Evolutionary conservation across 1,140 invertebrate species (phyloP).

Genomic region (Neocloeon triangulifer): DNA sequence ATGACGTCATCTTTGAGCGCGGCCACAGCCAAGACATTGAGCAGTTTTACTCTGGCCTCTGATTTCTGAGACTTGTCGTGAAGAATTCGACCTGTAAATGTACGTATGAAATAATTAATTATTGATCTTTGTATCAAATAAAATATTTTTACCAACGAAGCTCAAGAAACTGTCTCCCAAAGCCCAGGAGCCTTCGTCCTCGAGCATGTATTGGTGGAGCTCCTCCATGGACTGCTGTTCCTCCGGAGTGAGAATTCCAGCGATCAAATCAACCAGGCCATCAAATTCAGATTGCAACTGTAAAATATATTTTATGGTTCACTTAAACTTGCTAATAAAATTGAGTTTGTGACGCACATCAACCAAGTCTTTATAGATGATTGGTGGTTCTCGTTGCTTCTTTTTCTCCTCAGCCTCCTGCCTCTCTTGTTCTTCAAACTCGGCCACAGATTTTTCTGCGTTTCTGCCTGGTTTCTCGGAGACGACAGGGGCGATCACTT

Average conservation of each 20-base stretch:
- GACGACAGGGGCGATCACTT: constrained; percentile 5
- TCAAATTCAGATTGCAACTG: constrained; percentile 39
- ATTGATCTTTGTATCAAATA: background rate
- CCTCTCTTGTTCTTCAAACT: constrained; percentile 24
- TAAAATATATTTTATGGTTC: background rate
- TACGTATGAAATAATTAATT: constrained; percentile 1
- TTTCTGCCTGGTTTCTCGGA: constrained; percentile 4
- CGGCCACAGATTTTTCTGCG: constrained; percentile 15
- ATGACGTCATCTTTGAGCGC: constrained; percentile 78
- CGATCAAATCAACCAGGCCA: constrained; percentile 29
- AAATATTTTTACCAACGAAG: constrained; percentile 49
- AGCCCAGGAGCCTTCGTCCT: constrained; percentile 76
- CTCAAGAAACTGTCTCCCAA: constrained; percentile 66
- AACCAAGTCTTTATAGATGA: constrained; percentile 49
- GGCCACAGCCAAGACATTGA: constrained; percentile 46
- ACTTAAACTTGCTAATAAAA: background rate
- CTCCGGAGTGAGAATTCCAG: constrained; percentile 38
- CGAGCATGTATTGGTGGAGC: constrained; percentile 63
- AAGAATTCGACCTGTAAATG: constrained; percentile 35
- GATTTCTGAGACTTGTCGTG: constrained; percentile 30
- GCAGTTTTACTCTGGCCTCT: constrained; percentile 30
- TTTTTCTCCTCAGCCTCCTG: constrained; percentile 42
- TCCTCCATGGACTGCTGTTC: constrained; percentile 51
- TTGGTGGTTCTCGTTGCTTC: constrained; percentile 53
- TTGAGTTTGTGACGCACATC: constrained; percentile 29